A percentile compares a stretch with the other conserved stretches of the same genome.
Conservation (phyloP, 2,888 invertebrate species). For the Drosophila fungiperda region DNA sequence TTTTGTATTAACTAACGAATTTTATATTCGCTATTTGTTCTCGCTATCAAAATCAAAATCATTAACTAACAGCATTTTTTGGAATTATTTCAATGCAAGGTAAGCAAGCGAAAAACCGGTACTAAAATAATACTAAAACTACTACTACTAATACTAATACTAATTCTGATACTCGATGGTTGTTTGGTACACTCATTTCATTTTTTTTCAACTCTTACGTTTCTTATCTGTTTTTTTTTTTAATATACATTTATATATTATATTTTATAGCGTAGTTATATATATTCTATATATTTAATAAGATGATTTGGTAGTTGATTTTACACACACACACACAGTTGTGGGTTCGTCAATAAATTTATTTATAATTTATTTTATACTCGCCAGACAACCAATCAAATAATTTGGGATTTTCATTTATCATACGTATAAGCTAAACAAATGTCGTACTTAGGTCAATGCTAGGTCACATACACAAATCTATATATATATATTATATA, state of each 20-base stretch:
- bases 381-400: conserved; percentile 51
- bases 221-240: conserved; percentile 28
- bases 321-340: conserved; percentile 15
- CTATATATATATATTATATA: conserved; percentile 47
- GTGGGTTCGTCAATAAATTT: conserved; percentile 19
- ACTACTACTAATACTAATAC: conserved; percentile 62
- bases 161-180: conserved; percentile 77
- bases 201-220: conserved; percentile 20
- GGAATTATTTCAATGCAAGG: conserved; percentile 99
- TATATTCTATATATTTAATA: conserved; percentile 38
- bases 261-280: conserved; percentile 51
- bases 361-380: conserved; percentile 14
- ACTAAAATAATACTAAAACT: conserved; percentile 73
- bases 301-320: conserved; percentile 88
- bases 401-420: conserved; percentile 56
- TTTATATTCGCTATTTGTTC: conserved; percentile 50
- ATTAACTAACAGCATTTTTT: conserved; percentile 94
- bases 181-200: conserved; percentile 79
- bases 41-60: conserved; percentile 60
- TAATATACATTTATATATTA: conserved; percentile 62
- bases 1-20: conserved; percentile 58
- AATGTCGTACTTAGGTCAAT: conserved; percentile 65
- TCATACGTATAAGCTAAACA: conserved; percentile 69
- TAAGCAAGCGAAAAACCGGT: conserved; percentile 88
- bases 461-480: conserved; percentile 65